Evolutionary conservation across 2,797 vertebrate species (phyloP), one percentile per base, ranked within the genome.

Genomic region (Discoglossus pictus): DNA sequence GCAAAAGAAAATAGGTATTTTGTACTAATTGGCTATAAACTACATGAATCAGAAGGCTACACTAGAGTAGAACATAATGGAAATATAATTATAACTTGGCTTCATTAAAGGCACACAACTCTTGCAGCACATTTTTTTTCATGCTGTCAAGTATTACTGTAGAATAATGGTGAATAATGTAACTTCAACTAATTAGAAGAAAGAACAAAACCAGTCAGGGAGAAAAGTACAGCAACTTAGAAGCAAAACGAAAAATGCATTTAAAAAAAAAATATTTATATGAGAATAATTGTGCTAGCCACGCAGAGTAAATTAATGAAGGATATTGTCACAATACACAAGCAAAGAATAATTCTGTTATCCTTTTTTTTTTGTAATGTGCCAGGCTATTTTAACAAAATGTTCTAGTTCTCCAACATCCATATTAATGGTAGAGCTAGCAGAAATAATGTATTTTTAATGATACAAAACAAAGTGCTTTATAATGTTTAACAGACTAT

Each of bases 21-120:
- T 52, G 56, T 10, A 38, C 38, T 61, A 68, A 60, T 60, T 68
- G 55, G 56, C 56, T n/a, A 25, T 16, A 42, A n/a, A 40, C 20
- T 18, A 6, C 50, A 15, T 47, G 50, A 61, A 61, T 68, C 46
- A 35, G 55, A n/a, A 44, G 46, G 46, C 55, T 5, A 27, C 38
- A 46, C 48, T 25, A 55, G n/a, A 39, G 31, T 31, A 1, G 8
- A 13, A 36, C 21, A 42, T 20, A 56, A 55, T 47, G 24, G 23
- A 15, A 23, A 48, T 9, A 39, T 39, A 63, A 48, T 70, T 63
- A 53, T 13, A 54, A 34, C 3, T 8, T 18, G 1, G 51, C 59
- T 63, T 70, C 51, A 58, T 70, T 70, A 62, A 31, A 18, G 47
- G n/a, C 36, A 25, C 25, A 46, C 4, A 20, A n/a, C 31, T 38